Conservation (phyloP, 2,113 vertebrate genomes). For the Pampusana beccarii region DNA sequence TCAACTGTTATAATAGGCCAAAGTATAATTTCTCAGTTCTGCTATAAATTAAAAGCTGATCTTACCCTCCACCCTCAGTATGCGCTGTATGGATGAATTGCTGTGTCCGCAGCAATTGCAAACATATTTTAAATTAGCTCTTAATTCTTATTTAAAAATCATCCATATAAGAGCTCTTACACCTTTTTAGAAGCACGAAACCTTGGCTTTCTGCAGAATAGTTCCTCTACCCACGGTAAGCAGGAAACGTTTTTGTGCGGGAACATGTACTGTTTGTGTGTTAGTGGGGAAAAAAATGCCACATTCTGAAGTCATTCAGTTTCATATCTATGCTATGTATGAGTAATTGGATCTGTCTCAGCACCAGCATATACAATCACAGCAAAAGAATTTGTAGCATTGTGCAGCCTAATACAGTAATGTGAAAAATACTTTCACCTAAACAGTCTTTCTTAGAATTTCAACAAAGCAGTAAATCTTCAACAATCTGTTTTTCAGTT, state of each 20-base stretch:
- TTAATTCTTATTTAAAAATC: slow-evolving; percentile 42
- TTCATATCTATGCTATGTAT: neutral
- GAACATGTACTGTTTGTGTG: neutral
- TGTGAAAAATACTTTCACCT: neutral
- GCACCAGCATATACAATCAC: neutral
- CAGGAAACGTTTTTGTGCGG: neutral
- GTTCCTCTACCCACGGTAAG: neutral
- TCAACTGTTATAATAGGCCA: neutral
- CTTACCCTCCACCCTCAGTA: neutral
- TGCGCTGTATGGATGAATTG: neutral
- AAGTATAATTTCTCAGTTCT: neutral
- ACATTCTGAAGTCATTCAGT: neutral
- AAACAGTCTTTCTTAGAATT: neutral
- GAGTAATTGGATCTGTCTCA: slow-evolving; percentile 10
- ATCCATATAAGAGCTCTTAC: neutral
- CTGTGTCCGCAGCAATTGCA: neutral
- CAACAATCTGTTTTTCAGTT: neutral
- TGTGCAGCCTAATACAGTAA: neutral
- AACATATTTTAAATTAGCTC: slow-evolving; percentile 6
- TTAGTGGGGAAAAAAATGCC: neutral
- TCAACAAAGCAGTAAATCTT: neutral
- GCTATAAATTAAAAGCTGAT: neutral
- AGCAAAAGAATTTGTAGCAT: neutral
- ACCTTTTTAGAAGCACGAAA: neutral
- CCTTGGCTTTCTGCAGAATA: neutral